A percentile compares a stretch with the other conserved stretches of the same genome.
These are phyloP conservation scores for Lophotis ruficrista DNA, from an alignment of 2,113 vertebrate genomes.

Conservation along the genomic window DNA sequence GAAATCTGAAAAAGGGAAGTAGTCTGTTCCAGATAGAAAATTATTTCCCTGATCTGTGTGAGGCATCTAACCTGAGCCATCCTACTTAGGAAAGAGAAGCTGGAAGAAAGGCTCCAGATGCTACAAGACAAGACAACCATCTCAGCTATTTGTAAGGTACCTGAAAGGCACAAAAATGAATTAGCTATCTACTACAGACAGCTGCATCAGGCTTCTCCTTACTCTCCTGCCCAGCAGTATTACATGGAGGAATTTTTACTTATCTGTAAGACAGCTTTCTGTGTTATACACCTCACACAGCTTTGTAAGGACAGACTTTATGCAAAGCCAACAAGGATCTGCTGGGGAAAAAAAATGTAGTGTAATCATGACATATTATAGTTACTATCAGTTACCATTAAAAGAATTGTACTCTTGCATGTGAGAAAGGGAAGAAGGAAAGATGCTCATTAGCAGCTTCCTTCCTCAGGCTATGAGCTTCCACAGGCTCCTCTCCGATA, in stretches of 20 bases:
- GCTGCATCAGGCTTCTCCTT: not conserved
- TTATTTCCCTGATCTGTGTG: not conserved
- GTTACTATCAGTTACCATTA: conserved; percentile 14
- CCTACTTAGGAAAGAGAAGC: not conserved
- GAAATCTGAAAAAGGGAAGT: not conserved
- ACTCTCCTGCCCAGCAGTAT: not conserved
- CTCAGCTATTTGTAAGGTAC: not conserved
- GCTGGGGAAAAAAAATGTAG: not conserved
- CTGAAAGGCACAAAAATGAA: not conserved
- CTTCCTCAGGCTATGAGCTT: conserved; percentile 45
- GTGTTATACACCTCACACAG: not conserved
- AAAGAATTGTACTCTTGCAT: conserved; percentile 1
- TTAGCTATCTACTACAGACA: not conserved
- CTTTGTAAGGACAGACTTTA: not conserved
- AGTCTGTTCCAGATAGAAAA: not conserved
- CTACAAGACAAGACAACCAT: not conserved
- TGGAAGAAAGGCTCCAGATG: not conserved
- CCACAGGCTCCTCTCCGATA: not conserved
- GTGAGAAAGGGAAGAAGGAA: conserved; percentile 36
- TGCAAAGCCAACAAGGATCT: not conserved
- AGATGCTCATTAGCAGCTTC: conserved; percentile 51
- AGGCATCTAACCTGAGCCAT: not conserved
- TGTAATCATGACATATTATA: conserved; percentile 18
- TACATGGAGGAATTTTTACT: not conserved
- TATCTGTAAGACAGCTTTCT: not conserved